These are phyloP conservation scores for Iphiclides podalirius DNA, from an alignment of 2,888 invertebrate species.

Conservation along the genomic window DNA sequence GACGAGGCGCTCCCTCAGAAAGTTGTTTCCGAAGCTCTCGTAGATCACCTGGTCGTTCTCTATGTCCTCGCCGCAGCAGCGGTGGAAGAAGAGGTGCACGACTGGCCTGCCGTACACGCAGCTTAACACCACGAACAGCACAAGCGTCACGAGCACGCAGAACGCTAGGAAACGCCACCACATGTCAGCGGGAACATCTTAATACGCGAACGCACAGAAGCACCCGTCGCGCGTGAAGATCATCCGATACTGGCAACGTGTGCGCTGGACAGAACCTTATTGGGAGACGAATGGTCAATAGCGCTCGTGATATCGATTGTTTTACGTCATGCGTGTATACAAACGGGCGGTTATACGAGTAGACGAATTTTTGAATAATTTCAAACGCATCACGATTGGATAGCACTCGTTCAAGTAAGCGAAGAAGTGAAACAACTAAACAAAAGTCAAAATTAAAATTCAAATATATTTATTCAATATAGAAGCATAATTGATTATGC, in stretches of 20 bases:
- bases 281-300: background rate
- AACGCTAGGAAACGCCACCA: conserved; percentile 65
- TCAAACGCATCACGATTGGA: no score
- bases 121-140: conserved; percentile 56
- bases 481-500: no score
- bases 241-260: conserved; percentile 3
- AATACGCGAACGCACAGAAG: conserved; percentile 15
- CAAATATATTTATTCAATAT: no score
- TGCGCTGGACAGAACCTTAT: background rate
- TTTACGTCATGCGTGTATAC: background rate
- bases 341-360: conserved; percentile 19
- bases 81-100: conserved; percentile 54
- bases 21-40: conserved; percentile 60
- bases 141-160: conserved; percentile 55
- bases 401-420: background rate
- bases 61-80: conserved; percentile 60
- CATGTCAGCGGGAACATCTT: conserved; percentile 41
- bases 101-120: conserved; percentile 61
- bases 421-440: background rate
- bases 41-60: conserved; percentile 64
- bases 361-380: no score
- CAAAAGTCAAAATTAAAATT: no score
- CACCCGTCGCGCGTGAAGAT: background rate
- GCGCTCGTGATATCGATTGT: conserved; percentile 14
- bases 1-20: conserved; percentile 54